phyloP scores from a whole-genome alignment of 1,140 invertebrate genomes.

The Bombus cullumanus region DNA sequence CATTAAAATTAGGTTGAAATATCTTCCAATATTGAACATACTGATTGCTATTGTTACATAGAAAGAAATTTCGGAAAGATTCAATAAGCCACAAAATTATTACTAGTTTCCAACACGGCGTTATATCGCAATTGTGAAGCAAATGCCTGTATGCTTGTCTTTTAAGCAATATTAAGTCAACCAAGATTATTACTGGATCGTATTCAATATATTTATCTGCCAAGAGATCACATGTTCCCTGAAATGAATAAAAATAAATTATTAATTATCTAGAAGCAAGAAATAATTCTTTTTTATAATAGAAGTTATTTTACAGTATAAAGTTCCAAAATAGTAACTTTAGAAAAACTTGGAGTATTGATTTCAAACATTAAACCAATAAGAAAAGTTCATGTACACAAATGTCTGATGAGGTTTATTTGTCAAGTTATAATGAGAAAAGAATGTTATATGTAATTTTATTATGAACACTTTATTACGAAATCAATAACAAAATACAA shows the following conservation, averaged over 20 bases:
- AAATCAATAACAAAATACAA: neutral
- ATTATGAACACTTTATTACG: neutral
- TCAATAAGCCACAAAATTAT: constrained; percentile 77
- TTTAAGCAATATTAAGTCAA: constrained; percentile 91
- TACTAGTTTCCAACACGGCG: constrained; percentile 81
- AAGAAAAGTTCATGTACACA: too few relatives aligned
- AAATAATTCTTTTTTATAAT: neutral
- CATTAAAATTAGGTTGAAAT: constrained; percentile 13
- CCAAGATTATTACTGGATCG: constrained; percentile 91
- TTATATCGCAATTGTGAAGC: constrained; percentile 89
- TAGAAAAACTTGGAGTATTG: neutral
- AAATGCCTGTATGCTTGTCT: constrained; percentile 92
- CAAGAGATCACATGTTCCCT: constrained; percentile 88
- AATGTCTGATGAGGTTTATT: too few relatives aligned
- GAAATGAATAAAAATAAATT: constrained; percentile 71
- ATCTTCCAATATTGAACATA: neutral
- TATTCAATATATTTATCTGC: constrained; percentile 96
- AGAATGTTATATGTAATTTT: neutral
- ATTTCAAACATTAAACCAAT: too few relatives aligned
- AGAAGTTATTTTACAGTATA: neutral
- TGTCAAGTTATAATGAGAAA: neutral
- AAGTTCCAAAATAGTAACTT: neutral
- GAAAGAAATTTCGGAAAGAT: constrained; percentile 75
- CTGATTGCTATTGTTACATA: constrained; percentile 36
- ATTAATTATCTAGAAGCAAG: neutral